Evolutionary conservation across 2,113 vertebrate species (phyloP), one percentile per base, ranked within the genome.

Genomic region (Sapayoa aenigma): DNA sequence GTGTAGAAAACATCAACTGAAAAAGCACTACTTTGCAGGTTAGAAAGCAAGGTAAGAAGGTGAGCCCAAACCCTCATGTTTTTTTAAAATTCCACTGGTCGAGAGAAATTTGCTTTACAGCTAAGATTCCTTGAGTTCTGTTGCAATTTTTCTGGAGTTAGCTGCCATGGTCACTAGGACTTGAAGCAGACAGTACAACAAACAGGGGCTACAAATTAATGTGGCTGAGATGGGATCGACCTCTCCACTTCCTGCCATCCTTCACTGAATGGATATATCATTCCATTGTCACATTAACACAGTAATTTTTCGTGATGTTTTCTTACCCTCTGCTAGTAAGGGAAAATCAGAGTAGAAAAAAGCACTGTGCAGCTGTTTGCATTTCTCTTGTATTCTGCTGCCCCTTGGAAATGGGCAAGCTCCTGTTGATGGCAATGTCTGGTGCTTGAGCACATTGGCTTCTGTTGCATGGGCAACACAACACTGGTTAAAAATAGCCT

Each of bases 371-470:
- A 71, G 59, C 39, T 93, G 31, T 86, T 86, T 62, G 5, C 18
- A 19, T 85, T 87, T 58, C 37, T 56, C 16, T 46, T 55, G 33
- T 50, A 28, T 39, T 60, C 73, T 77, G 21, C 42, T 39, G 16
- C 25, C n/a, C 30, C 30, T 78, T 66, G 42, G 58, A 94, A 76
- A 60, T 3, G 27, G 52, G 23, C 0, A 1, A 52, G 24, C 35
- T 81, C 9, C 2, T 11, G 27, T 27, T 42, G 8, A 5, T 52
- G 24, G 11, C 30, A 39, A 11, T 4, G 19, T 39, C 52, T 71
- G 27, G 44, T 47, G 35, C 31, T 52, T 30, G 73, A 44, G 85
- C 0, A 0, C n/a, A 20, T 14, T 0, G 1, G 5, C 6, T 24
- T 12, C 17, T 35, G 39, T 72, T 5, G 1, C 47, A 12, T 7